Percentiles rank a stretch among this genome's conserved stretches.
Evolutionary conservation across 2,113 vertebrate species (phyloP).

Genomic region (Microtus pennsylvanicus): DNA sequence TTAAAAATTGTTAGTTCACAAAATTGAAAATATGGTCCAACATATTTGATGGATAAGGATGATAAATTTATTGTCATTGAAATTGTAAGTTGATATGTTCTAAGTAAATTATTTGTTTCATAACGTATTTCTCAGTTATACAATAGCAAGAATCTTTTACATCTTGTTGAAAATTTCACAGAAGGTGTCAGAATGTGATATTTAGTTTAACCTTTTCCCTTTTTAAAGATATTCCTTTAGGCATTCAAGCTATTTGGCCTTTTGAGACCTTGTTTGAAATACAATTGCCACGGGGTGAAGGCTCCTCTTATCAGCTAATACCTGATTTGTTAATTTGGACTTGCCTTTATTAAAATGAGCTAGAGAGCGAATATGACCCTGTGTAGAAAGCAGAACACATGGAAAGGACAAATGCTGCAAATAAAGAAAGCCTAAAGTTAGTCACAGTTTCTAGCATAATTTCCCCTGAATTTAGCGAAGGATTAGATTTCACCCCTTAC

Average conservation of each 20-base stretch:
- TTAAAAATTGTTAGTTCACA: conserved; percentile 12
- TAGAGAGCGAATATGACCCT: neutral
- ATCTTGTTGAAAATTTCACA: neutral
- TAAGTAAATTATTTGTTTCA: neutral
- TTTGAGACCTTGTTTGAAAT: conserved; percentile 49
- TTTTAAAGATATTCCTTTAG: conserved; percentile 38
- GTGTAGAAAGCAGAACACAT: neutral
- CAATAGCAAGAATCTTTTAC: conserved; percentile 28
- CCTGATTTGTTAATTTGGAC: neutral
- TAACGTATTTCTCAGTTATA: neutral
- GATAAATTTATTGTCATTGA: neutral
- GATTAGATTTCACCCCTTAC: neutral
- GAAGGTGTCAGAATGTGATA: conserved; percentile 27
- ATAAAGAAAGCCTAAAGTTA: neutral
- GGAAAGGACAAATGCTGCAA: neutral
- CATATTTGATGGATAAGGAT: conserved; percentile 8
- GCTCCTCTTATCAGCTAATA: neutral
- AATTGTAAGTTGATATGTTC: conserved; percentile 7
- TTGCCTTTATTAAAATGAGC: conserved; percentile 14
- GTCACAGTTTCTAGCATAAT: neutral
- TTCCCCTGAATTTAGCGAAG: neutral
- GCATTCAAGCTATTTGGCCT: conserved; percentile 37
- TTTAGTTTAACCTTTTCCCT: conserved; percentile 42
- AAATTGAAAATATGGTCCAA: neutral
- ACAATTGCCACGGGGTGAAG: conserved; percentile 24